Evolutionary conservation across 2,113 vertebrate genomes (phyloP).

Genomic region (Embiotoca jacksoni): DNA sequence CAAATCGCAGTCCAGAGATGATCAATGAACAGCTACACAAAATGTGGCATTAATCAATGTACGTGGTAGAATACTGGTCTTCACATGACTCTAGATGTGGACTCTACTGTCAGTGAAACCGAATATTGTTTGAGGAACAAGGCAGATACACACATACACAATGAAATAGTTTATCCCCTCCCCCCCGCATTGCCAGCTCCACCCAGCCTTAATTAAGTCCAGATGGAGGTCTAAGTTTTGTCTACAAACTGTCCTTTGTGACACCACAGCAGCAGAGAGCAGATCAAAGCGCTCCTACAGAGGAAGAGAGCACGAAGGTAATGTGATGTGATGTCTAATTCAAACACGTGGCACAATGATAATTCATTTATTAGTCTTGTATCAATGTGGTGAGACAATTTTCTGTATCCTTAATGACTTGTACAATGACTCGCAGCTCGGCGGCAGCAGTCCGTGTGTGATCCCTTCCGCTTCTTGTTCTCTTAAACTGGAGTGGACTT

Average conservation of each 20-base stretch:
- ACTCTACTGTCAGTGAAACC: neutral
- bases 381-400: slow-evolving; percentile 15
- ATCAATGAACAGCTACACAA: slow-evolving; percentile 1
- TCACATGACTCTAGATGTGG: neutral
- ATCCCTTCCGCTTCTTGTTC: neutral
- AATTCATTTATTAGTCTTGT: slow-evolving; percentile 42
- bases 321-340: slow-evolving; percentile 21
- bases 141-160: neutral
- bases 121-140: neutral
- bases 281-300: neutral
- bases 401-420: slow-evolving; percentile 25
- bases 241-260: no score
- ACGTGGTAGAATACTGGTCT: neutral
- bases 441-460: neutral
- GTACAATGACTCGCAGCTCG: slow-evolving; percentile 22
- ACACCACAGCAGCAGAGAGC: neutral
- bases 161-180: neutral
- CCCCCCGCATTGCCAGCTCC: neutral
- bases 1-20: no score
- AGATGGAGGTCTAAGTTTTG: neutral
- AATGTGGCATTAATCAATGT: neutral
- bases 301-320: neutral
- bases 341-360: slow-evolving; percentile 32
- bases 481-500: neutral
- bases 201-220: slow-evolving; percentile 5